Evolutionary conservation across 2,113 vertebrate genomes (phyloP).

Genomic region (Coregonus clupeaformis): DNA sequence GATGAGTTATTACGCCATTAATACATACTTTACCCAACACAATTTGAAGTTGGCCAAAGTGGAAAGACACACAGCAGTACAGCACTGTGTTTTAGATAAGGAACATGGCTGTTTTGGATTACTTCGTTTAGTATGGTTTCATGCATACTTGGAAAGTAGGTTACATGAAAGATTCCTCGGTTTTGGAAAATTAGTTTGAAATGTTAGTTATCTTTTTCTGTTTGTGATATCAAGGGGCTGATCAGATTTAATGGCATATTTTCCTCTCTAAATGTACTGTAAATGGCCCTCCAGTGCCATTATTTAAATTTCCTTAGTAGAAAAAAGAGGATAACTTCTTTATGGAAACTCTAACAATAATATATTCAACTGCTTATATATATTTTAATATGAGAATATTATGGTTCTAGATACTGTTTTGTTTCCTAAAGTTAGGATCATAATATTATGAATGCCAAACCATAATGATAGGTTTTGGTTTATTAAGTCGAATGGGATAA

Average conservation of each 20-base stretch:
- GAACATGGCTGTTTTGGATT: not conserved
- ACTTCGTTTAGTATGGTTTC: not conserved
- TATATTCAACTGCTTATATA: no score
- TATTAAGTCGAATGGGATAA: no score
- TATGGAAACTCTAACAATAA: not conserved
- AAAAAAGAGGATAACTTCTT: not conserved
- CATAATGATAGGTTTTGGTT: no score
- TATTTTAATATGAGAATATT: no score
- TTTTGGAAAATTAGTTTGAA: not conserved
- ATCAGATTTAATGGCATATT: not conserved
- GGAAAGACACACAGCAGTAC: not conserved
- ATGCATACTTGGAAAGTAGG: no score
- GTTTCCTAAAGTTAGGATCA: no score
- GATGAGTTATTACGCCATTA: constrained; percentile 54
- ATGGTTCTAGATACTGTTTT: no score
- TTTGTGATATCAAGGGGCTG: not conserved
- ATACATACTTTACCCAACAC: constrained; percentile 29
- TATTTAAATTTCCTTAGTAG: not conserved
- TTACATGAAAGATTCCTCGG: not conserved
- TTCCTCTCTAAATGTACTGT: not conserved
- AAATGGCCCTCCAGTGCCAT: not conserved
- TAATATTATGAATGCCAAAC: no score
- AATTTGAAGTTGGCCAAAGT: constrained; percentile 4
- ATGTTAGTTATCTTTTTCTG: not conserved
- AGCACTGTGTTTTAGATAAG: not conserved